Conservation (phyloP, 1,140 invertebrate genomes). For the Drosophila lini region DNA sequence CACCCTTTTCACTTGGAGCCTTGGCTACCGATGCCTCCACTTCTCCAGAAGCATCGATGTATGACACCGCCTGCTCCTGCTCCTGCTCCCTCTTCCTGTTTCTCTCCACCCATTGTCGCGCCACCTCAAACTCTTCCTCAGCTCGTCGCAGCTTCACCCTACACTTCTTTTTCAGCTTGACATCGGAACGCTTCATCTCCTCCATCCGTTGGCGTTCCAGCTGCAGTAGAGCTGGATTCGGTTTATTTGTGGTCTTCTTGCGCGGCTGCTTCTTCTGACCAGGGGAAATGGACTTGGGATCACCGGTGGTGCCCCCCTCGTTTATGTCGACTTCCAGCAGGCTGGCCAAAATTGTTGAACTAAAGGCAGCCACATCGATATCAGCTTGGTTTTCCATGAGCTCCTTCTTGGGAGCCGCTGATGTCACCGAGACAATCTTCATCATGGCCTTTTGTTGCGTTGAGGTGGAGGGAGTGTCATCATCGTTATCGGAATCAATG, state of each 20-base stretch:
- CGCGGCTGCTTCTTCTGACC: conserved; percentile 77
- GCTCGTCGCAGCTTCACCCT: conserved; percentile 57
- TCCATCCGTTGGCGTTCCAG: conserved; percentile 73
- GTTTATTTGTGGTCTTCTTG: conserved; percentile 78
- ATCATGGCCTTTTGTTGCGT: conserved; percentile 9
- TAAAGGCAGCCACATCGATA: conserved; percentile 67
- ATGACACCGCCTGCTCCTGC: too few relatives aligned
- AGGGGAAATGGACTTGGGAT: conserved; percentile 35
- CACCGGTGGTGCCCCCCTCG: conserved; percentile 13
- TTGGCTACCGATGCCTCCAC: too few relatives aligned
- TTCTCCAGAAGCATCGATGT: too few relatives aligned
- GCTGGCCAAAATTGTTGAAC: conserved; percentile 75
- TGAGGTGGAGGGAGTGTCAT: conserved; percentile 45
- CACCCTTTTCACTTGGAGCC: neutral
- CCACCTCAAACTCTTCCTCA: conserved; percentile 69
- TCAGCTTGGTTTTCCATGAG: neutral
- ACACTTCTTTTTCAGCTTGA: conserved; percentile 74
- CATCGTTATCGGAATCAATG: conserved; percentile 83
- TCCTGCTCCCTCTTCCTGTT: neutral
- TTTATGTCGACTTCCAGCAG: conserved; percentile 75
- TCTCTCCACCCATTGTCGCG: conserved; percentile 45
- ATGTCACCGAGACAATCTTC: conserved; percentile 61
- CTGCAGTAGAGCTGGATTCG: conserved; percentile 77
- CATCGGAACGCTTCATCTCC: conserved; percentile 68
- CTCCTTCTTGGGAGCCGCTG: conserved; percentile 23